Evolutionary conservation across 2,888 invertebrate species (phyloP).

Genomic region (Falcaria lacertinaria): DNA sequence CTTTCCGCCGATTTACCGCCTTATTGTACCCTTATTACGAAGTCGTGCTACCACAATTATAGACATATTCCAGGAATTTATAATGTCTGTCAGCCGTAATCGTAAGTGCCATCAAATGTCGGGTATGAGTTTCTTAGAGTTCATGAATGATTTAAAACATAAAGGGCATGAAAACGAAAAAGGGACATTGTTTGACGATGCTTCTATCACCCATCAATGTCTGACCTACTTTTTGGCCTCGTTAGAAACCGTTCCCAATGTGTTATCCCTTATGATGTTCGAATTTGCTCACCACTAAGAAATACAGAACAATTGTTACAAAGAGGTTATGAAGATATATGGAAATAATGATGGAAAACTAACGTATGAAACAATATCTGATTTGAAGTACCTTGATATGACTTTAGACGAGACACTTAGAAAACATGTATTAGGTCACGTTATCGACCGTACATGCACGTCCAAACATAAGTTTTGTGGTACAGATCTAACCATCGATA

Average conservation of each 20-base stretch:
- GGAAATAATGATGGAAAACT: neutral
- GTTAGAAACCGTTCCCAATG: neutral
- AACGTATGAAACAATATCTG: neutral
- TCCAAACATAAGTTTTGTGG: conserved; percentile 3
- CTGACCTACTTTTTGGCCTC: neutral
- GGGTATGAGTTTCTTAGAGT: neutral
- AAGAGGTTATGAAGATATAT: neutral
- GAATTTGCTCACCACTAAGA: conserved; percentile 2
- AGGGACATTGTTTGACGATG: neutral
- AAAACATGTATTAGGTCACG: neutral
- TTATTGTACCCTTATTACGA: neutral
- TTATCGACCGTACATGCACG: conserved; percentile 1
- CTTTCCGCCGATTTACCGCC: neutral
- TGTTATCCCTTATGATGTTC: neutral
- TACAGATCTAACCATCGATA: conserved; percentile 1
- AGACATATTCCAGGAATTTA: neutral
- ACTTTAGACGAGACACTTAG: conserved; percentile 2
- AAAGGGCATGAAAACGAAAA: neutral
- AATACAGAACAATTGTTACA: conserved; percentile 3
- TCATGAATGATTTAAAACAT: neutral
- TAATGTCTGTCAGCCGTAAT: neutral
- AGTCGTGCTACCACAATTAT: neutral
- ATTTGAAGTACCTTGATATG: conserved; percentile 5
- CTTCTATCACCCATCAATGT: neutral
- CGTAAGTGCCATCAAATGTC: neutral